Percentiles rank a stretch among this genome's conserved stretches.
These are phyloP conservation scores for Manis crassicaudata DNA, from an alignment of 2,797 vertebrate genomes.

Conservation along the genomic window DNA sequence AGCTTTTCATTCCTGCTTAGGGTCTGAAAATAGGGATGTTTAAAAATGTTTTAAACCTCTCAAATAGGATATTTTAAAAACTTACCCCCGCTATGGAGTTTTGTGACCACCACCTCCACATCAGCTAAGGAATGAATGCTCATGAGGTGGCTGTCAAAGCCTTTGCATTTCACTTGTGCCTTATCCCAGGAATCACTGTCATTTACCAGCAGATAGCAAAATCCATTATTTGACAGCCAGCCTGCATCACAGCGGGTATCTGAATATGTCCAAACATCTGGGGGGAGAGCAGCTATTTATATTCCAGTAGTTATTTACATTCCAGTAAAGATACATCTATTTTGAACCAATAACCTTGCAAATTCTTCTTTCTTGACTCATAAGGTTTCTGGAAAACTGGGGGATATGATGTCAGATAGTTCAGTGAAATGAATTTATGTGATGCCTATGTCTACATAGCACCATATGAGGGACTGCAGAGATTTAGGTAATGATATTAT, in stretches of 20 bases:
- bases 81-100: conserved; percentile 90
- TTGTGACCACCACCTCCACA: conserved; percentile 91
- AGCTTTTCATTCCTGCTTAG: background rate
- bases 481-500: background rate
- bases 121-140: conserved; percentile 93
- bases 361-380: conserved; percentile 52
- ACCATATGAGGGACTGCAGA: background rate
- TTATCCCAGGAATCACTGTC: conserved; percentile 79
- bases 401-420: background rate
- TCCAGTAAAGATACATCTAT: conserved; percentile 45
- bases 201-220: conserved; percentile 91
- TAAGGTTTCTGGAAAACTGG: conserved; percentile 63
- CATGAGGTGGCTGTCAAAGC: conserved; percentile 85
- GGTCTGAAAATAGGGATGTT: background rate
- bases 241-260: conserved; percentile 87
- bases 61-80: conserved; percentile 12
- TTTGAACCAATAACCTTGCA: conserved; percentile 51
- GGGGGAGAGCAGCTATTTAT: conserved; percentile 64
- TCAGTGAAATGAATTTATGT: background rate
- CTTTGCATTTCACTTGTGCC: conserved; percentile 85
- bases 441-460: background rate
- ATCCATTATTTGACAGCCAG: conserved; percentile 92
- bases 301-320: conserved; percentile 43
- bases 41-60: conserved; percentile 3
- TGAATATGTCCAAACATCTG: conserved; percentile 88